Percentiles rank a stretch among this genome's conserved stretches.
Conservation (phyloP, 2,797 vertebrate species). For the Pitangus sulphuratus region DNA sequence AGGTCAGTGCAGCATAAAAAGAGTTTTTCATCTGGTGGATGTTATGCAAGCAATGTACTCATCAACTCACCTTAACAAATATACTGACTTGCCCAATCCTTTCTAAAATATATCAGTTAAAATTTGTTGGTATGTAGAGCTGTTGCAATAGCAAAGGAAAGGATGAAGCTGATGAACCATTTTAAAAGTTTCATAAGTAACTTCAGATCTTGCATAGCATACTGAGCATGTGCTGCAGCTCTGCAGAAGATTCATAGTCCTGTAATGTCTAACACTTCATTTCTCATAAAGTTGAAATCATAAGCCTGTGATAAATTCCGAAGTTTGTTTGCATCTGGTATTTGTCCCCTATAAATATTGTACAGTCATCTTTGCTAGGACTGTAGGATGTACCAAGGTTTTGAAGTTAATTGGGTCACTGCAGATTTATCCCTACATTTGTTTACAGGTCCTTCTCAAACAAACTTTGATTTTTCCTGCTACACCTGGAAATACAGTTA, state of each 20-base stretch:
- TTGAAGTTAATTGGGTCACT: background rate
- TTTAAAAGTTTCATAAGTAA: background rate
- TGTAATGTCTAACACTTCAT: background rate
- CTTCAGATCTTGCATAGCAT: background rate
- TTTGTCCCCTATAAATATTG: background rate
- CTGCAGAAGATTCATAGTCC: background rate
- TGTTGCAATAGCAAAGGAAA: background rate
- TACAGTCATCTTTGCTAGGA: background rate
- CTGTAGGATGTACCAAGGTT: background rate
- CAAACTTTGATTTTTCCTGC: background rate
- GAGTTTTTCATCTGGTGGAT: background rate
- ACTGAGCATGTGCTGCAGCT: background rate
- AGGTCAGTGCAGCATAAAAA: background rate
- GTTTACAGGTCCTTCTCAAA: background rate
- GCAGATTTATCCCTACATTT: background rate
- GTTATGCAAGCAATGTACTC: background rate
- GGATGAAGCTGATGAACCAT: background rate
- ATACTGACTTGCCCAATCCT: background rate
- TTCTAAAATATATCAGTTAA: background rate
- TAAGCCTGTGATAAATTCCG: background rate
- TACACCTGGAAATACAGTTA: background rate
- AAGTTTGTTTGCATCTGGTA: background rate
- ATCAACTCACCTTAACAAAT: background rate
- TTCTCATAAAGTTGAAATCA: background rate
- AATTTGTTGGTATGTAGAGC: background rate